Evolutionary conservation across 2,888 invertebrate species (phyloP), one percentile per base, ranked within the genome.

Genomic region (Drosophila imparisetae): DNA sequence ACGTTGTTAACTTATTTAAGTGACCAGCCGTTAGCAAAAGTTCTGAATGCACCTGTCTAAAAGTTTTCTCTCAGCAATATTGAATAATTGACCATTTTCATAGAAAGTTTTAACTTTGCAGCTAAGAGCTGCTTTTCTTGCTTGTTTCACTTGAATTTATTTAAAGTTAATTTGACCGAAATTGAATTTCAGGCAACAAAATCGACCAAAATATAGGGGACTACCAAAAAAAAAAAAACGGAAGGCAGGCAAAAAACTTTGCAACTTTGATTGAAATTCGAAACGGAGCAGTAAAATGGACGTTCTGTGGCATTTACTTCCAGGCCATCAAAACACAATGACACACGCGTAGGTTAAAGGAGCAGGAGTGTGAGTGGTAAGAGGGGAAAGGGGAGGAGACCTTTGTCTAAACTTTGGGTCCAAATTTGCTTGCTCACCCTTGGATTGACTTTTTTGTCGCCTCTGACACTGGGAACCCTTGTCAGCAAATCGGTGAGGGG

Each of bases 391-490:
- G 21, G 36, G 11, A 32, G 36, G 11, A 52, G 63, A 68, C 74
- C 71, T 80, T 81, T 78, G 79, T 78, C 60, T 76, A 80, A 78
- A 64, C 63, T 69, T 72, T 65, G 49, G 63, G 54, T 65, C 65
- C 18, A 45, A 67, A 68, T 63, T 69, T 62, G 75, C 62, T 63
- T 81, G 64, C 53, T 61, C 72, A 72, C 42, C 80, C 72, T 55
- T 59, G 59, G 62, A 62, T 70, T 77, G 69, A 62, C 72, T 80
- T 80, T 69, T 71, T 78, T 75, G 72, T 70, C 76, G 70, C 61
- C 66, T 67, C 55, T 76, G 72, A 79, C 75, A 72, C 53, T 66
- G 60, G 59, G 73, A 78, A 83, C 80, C 83, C 76, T 69, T 83
- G 80, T 80, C 81, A 76, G 70, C 53, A 58, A 24, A 27, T 21